Evolutionary conservation across 2,888 invertebrate species (phyloP).

Genomic region (Hemaris fuciformis): DNA sequence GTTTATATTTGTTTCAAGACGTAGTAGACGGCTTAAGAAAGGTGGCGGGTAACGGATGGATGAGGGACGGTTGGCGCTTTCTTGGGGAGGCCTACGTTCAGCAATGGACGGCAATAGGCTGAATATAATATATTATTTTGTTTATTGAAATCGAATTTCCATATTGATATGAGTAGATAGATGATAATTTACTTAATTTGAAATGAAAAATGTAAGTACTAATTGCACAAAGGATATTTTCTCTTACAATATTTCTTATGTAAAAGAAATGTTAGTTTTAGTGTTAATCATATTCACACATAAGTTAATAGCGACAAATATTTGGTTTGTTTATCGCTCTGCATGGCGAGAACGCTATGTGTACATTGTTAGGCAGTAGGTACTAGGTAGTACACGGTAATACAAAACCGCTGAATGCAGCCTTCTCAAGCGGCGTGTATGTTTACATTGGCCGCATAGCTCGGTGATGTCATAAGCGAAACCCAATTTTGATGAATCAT

Average conservation of each 20-base stretch:
- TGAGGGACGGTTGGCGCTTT: no score
- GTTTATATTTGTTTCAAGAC: no score
- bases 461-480: slow-evolving; percentile 71
- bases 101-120: no score
- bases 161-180: no score
- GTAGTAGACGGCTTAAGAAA: no score
- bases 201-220: no score
- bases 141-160: no score
- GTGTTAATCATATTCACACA: slow-evolving; percentile 24
- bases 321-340: slow-evolving; percentile 31
- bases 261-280: not conserved
- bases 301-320: slow-evolving; percentile 33
- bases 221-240: not conserved
- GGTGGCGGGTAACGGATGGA: no score
- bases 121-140: no score
- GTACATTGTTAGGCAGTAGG: slow-evolving; percentile 10
- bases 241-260: not conserved
- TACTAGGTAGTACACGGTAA: slow-evolving; percentile 28
- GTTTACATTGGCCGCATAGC: slow-evolving; percentile 60
- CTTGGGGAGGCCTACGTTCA: no score
- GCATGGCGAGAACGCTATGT: slow-evolving; percentile 23
- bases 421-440: slow-evolving; percentile 25
- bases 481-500: slow-evolving; percentile 76
- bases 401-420: slow-evolving; percentile 18
- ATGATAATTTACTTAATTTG: no score